Evolutionary conservation across 2,888 invertebrate genomes (phyloP).

Genomic region (Conchocele bisecta): DNA sequence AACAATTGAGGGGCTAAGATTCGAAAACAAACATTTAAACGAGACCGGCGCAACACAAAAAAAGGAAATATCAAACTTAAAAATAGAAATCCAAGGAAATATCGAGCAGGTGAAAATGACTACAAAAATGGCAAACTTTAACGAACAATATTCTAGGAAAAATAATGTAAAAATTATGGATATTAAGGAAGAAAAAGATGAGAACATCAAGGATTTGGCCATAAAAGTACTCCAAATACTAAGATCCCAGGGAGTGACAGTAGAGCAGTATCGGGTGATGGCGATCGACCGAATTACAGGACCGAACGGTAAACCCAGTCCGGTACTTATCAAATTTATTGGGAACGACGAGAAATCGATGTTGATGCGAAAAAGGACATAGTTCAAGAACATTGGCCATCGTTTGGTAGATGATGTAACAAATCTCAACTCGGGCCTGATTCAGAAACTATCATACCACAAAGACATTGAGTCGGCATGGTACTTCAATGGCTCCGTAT

Average conservation of each 20-base stretch:
- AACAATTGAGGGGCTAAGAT: too few relatives aligned
- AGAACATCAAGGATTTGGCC: neutral
- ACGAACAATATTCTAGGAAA: constrained; percentile 16
- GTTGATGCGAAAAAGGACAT: neutral
- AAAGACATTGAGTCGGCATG: constrained; percentile 17
- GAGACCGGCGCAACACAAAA: neutral
- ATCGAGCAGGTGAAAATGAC: too few relatives aligned
- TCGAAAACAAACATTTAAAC: neutral
- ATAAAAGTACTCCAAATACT: neutral
- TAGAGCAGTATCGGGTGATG: neutral
- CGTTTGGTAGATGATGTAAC: constrained; percentile 13
- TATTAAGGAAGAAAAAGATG: neutral
- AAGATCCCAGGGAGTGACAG: neutral
- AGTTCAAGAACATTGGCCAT: neutral
- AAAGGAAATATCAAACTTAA: neutral
- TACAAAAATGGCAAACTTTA: constrained; percentile 9
- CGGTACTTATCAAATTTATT: constrained; percentile 7
- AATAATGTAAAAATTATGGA: constrained; percentile 8
- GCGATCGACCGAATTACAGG: constrained; percentile 11
- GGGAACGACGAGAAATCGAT: constrained; percentile 6
- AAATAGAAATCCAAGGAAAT: too few relatives aligned
- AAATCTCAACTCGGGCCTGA: constrained; percentile 8
- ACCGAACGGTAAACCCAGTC: neutral
- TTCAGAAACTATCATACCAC: neutral
- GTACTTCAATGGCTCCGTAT: constrained; percentile 13